Evolutionary conservation across 2,888 invertebrate species (phyloP), one percentile per base, ranked within the genome.

Genomic region (Dermolepida albohirtum): DNA sequence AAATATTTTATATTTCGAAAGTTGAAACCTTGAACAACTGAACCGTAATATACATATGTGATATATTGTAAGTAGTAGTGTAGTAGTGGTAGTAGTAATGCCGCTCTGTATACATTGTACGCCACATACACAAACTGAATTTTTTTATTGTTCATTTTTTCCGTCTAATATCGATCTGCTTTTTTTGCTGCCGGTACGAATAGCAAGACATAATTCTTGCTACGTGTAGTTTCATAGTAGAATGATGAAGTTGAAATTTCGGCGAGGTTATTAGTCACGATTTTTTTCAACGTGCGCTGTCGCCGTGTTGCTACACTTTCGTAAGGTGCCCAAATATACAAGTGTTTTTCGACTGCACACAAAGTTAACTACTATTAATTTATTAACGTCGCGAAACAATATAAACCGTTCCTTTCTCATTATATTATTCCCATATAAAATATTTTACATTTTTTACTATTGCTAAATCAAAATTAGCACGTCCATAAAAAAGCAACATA

Each of bases 21-120:
- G 57, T 57, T 34, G 44, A 57, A 57, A 57, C 57, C 57, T 57
- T 57, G 57, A 57, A 57, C 54, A 54, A 54, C 39, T 54, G 39
- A 54, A 54, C 27, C 41, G 55, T 43, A 57, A 40, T 54, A 54
- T 6, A 8, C 41, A 57, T 57, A 27, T 43, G 57, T 57, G 54
- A 54, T 54, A 54, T 54, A 39, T 54, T 39, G 40, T 14, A 16
- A 54, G 39, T 10, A 54, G 54, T 17, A 34, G 34, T n/a, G n/a
- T 34, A 34, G 6, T 34, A 34, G 34, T 34, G 6, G 34, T 8
- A 34, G 34, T 34, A 34, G 10, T 34, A 34, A 6, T 34, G 34
- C 6, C 34, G 34, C 51, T 54, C 16, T 54, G 34, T 39, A 34
- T 34, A 16, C 29, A 34, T 52, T 52, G 51, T 34, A 29, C 7